Evolutionary conservation across 1,140 invertebrate species (phyloP).

Genomic region (Rhopalosiphum maidis): DNA sequence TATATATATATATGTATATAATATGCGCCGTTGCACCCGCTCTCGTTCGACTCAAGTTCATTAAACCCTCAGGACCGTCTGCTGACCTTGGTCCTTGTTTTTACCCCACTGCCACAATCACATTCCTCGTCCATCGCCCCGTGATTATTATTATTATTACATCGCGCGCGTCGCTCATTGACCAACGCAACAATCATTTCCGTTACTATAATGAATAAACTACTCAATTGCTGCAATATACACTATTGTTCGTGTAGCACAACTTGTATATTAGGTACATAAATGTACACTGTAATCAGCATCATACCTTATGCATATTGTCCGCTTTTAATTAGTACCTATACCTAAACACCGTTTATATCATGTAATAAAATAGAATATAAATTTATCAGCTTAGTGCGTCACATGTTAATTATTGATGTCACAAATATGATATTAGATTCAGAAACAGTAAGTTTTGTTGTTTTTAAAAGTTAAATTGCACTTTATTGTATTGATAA

Average conservation of each 20-base stretch:
- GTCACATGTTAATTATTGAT: too few species aligned
- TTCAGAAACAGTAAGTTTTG: too few species aligned
- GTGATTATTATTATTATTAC: neutral
- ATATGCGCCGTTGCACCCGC: neutral
- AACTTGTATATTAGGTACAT: too few species aligned
- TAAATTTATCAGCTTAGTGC: too few species aligned
- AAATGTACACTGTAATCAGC: too few species aligned
- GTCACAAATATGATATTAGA: too few species aligned
- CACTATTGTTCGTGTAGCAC: neutral
- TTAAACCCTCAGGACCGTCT: constrained; percentile 53
- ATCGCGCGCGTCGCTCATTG: neutral
- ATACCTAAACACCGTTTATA: too few species aligned
- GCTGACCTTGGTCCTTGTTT: constrained; percentile 56
- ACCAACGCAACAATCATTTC: constrained; percentile 27
- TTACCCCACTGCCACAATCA: constrained; percentile 4
- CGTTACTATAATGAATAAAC: neutral
- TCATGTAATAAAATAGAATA: too few species aligned
- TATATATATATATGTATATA: constrained; percentile 9
- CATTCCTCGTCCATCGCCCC: neutral
- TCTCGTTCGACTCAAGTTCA: constrained; percentile 5
- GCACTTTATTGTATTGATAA: too few species aligned
- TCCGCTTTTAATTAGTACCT: too few species aligned
- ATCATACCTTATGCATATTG: too few species aligned
- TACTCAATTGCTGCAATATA: neutral
- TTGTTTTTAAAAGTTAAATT: too few species aligned